phyloP scores from a whole-genome alignment of 1,140 invertebrate genomes.

The Calliopsis andreniformis region DNA sequence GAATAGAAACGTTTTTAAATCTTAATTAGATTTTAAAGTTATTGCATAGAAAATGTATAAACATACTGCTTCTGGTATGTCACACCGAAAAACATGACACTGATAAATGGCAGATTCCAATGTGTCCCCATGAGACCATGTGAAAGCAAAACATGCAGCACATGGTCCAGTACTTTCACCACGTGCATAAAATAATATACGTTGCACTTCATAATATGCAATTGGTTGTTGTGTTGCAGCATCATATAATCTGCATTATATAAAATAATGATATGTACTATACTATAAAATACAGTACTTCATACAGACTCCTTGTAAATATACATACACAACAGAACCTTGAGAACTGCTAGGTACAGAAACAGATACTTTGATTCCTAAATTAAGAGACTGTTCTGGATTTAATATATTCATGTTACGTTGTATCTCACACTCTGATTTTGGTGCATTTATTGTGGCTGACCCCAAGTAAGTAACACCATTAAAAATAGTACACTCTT shows the following conservation, averaged over 20 bases:
- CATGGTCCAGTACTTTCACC: constrained; percentile 92
- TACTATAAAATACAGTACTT: neutral
- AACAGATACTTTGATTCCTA: constrained; percentile 92
- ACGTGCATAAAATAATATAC: constrained; percentile 97
- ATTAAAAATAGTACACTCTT: constrained; percentile 95
- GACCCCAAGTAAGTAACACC: constrained; percentile 97
- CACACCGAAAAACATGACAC: constrained; percentile 98
- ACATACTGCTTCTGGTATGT: constrained; percentile 98
- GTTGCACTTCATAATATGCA: constrained; percentile 93
- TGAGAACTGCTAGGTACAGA: constrained; percentile 95
- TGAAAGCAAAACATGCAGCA: constrained; percentile 97
- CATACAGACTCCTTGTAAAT: neutral
- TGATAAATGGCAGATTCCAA: constrained; percentile 95
- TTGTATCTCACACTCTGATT: constrained; percentile 97
- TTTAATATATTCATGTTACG: constrained; percentile 96
- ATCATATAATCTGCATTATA: constrained; percentile 90
- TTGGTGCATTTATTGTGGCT: constrained; percentile 95
- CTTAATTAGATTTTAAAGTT: neutral
- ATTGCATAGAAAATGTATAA: neutral
- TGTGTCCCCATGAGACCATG: constrained; percentile 95
- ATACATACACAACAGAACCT: constrained; percentile 89
- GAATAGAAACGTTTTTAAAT: neutral
- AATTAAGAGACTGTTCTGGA: constrained; percentile 85
- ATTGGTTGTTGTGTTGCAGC: constrained; percentile 92
- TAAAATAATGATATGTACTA: neutral